These are phyloP conservation scores for Malthinus flaveolus DNA, from an alignment of 2,888 invertebrate species.

Conservation along the genomic window DNA sequence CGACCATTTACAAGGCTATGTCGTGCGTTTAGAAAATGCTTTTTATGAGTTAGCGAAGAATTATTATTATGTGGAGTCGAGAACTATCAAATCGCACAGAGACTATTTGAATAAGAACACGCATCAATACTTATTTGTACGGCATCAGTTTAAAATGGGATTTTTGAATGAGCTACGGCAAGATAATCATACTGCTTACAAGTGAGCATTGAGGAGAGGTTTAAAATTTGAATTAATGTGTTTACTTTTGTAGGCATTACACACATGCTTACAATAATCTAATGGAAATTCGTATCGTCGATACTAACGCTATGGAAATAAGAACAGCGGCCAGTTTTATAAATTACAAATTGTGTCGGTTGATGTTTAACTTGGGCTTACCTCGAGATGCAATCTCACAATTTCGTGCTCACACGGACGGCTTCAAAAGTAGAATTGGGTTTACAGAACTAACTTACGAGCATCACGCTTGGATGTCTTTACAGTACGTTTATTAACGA, in stretches of 20 bases:
- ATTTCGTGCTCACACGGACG: constrained; percentile 88
- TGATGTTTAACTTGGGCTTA: constrained; percentile 86
- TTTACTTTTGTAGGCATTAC: constrained; percentile 66
- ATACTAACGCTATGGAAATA: constrained; percentile 90
- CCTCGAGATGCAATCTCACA: constrained; percentile 95
- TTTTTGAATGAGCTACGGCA: constrained; percentile 93
- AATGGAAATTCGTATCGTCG: constrained; percentile 84
- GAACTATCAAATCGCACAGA: constrained; percentile 83
- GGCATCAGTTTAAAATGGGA: constrained; percentile 97
- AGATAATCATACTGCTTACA: constrained; percentile 83
- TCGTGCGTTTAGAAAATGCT: constrained; percentile 84
- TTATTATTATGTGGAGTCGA: constrained; percentile 89
- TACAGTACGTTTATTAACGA: constrained; percentile 64
- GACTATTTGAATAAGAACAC: constrained; percentile 89
- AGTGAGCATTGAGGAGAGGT: constrained; percentile 54
- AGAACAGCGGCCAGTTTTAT: constrained; percentile 94
- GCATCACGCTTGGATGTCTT: constrained; percentile 93
- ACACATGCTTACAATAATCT: constrained; percentile 89
- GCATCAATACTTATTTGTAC: constrained; percentile 88
- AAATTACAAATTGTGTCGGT: constrained; percentile 91
- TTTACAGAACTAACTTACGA: constrained; percentile 88
- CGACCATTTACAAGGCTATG: constrained; percentile 79
- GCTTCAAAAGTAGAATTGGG: constrained; percentile 81
- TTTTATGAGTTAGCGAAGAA: constrained; percentile 91
- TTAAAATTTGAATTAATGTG: background rate